phyloP scores from a whole-genome alignment of 2,797 vertebrate genomes.

The Coregonus ussuriensis region DNA sequence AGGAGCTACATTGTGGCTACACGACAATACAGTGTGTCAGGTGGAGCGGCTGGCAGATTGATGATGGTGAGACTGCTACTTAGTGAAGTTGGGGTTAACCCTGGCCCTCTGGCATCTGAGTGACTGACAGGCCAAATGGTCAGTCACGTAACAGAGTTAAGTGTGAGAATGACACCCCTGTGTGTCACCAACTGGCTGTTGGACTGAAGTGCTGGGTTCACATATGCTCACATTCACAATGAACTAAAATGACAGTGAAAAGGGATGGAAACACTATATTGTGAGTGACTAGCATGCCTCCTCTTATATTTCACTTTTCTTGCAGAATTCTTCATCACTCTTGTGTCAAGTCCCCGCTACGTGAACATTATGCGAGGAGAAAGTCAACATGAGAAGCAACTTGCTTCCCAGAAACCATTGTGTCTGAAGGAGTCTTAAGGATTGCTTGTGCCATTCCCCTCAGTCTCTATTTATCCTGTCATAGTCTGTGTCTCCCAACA shows the following conservation, averaged over 20 bases:
- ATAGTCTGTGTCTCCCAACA: not conserved
- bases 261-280: not conserved
- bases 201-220: not conserved
- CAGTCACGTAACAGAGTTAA: constrained; percentile 39
- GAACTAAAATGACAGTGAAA: not conserved
- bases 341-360: not conserved
- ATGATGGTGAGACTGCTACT: not conserved
- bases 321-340: no score
- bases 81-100: not conserved
- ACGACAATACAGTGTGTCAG: not conserved
- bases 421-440: not conserved
- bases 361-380: not conserved
- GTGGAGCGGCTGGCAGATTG: not conserved
- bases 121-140: not conserved
- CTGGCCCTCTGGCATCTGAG: not conserved
- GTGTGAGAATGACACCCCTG: constrained; percentile 17
- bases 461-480: constrained; percentile 1
- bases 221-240: not conserved
- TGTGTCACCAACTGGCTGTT: constrained; percentile 19
- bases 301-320: not conserved
- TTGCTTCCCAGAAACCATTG: not conserved
- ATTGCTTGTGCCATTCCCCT: not conserved
- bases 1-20: no score
- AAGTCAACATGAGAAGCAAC: not conserved
- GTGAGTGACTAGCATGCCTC: not conserved